Conservation (phyloP, 2,888 invertebrate species). For the Bursaphelenchus okinawaensis region DNA sequence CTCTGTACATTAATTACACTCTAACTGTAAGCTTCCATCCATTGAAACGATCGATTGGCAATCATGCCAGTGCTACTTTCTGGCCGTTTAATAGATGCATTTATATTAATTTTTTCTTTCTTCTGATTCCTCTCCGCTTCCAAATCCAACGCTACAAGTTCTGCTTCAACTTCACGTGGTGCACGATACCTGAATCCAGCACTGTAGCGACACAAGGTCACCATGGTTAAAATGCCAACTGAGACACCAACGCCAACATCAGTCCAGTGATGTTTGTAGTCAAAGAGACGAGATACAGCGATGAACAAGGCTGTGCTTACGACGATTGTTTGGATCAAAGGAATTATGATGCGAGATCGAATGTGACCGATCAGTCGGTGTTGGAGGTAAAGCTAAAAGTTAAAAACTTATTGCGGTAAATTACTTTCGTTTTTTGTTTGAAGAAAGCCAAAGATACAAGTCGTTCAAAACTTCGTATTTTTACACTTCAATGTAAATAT, state of each 20-base stretch:
- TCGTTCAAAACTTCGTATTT: too few species aligned
- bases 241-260: constrained; percentile 76
- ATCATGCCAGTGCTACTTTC: not conserved
- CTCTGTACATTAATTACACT: too few species aligned
- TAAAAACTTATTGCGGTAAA: too few species aligned
- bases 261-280: constrained; percentile 84
- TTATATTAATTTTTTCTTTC: not conserved
- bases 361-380: constrained; percentile 3
- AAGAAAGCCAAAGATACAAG: too few species aligned
- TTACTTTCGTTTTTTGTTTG: too few species aligned
- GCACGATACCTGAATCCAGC: not conserved
- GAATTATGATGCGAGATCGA: constrained; percentile 65
- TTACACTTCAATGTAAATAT: too few species aligned
- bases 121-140: not conserved
- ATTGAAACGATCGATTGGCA: not conserved
- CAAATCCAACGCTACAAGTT: not conserved
- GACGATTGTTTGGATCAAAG: constrained; percentile 67
- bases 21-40: not conserved
- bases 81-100: not conserved
- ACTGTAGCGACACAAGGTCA: not conserved
- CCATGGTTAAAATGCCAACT: constrained; percentile 54
- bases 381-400: constrained; percentile 3
- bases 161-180: not conserved
- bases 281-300: constrained; percentile 16
- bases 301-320: constrained; percentile 60